Percentiles rank a stretch among this genome's conserved stretches.
These are phyloP conservation scores for Merluccius polli DNA, from an alignment of 2,797 vertebrate species.

Conservation along the genomic window DNA sequence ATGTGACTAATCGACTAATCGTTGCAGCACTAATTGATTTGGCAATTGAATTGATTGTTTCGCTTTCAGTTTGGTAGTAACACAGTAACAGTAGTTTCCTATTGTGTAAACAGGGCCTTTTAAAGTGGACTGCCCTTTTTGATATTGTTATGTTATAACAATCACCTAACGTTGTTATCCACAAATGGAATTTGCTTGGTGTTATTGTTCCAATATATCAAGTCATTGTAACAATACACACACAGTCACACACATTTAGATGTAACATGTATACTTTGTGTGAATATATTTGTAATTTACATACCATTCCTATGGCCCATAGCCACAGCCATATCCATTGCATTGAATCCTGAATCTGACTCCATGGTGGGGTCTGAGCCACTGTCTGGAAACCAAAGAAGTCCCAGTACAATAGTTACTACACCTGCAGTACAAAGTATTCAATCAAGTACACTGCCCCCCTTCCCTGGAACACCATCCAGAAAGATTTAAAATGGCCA, in stretches of 20 bases:
- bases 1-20: too few relatives aligned
- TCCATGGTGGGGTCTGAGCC: conserved; percentile 94
- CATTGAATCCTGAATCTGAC: conserved; percentile 96
- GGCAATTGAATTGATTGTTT: not conserved
- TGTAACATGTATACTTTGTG: not conserved
- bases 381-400: conserved; percentile 74
- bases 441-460: not conserved
- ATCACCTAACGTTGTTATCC: too few relatives aligned
- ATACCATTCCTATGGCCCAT: conserved; percentile 93
- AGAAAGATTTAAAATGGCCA: too few relatives aligned
- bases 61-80: not conserved
- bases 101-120: too few relatives aligned
- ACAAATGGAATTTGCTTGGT: too few relatives aligned
- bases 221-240: too few relatives aligned
- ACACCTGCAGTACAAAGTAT: not conserved
- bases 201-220: too few relatives aligned
- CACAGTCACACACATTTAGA: not conserved
- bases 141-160: too few relatives aligned
- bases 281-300: conserved; percentile 31
- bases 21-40: too few relatives aligned
- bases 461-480: too few relatives aligned
- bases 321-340: conserved; percentile 97
- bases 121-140: too few relatives aligned
- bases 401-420: not conserved
- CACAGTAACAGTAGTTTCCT: not conserved